phyloP scores from a whole-genome alignment of 2,888 invertebrate species.

The Teleiodes luculella region DNA sequence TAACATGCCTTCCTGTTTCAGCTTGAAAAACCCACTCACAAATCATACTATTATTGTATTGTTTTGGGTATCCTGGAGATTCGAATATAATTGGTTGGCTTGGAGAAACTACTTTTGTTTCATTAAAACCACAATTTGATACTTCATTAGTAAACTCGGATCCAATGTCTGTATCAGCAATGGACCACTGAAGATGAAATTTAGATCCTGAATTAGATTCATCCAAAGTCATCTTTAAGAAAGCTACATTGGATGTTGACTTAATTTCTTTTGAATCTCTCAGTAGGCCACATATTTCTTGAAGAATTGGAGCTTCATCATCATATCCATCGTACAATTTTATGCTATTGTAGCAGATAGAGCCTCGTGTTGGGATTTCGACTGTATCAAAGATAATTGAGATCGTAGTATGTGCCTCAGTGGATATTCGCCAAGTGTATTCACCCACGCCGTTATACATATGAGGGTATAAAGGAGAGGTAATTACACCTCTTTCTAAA shows the following conservation, averaged over 20 bases:
- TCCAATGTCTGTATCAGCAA: slow-evolving; percentile 23
- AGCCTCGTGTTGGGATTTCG: slow-evolving; percentile 48
- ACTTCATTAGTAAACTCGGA: slow-evolving; percentile 14
- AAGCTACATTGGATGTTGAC: slow-evolving; percentile 82
- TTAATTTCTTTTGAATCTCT: slow-evolving; percentile 36
- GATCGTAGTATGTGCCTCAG: slow-evolving; percentile 37
- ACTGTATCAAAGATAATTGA: slow-evolving; percentile 41
- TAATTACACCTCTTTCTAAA: slow-evolving; percentile 80
- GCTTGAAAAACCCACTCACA: slow-evolving; percentile 88
- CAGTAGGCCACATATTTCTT: slow-evolving; percentile 75
- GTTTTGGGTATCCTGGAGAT: slow-evolving; percentile 85
- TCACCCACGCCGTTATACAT: slow-evolving; percentile 58
- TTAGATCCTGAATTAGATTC: slow-evolving; percentile 61
- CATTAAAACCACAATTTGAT: slow-evolving; percentile 59
- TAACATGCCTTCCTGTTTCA: slow-evolving; percentile 78
- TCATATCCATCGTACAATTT: slow-evolving; percentile 87
- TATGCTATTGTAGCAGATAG: slow-evolving; percentile 51
- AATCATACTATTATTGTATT: slow-evolving; percentile 80
- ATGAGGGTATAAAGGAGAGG: slow-evolving; percentile 88
- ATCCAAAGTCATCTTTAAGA: slow-evolving; percentile 72
- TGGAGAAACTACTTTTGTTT: slow-evolving; percentile 40
- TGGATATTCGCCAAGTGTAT: slow-evolving; percentile 86
- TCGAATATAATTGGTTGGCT: slow-evolving; percentile 51
- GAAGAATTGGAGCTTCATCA: slow-evolving; percentile 77
- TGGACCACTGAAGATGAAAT: slow-evolving; percentile 55